Evolutionary conservation across 2,797 vertebrate genomes (phyloP).

Genomic region (Acipenser oxyrinchus): DNA sequence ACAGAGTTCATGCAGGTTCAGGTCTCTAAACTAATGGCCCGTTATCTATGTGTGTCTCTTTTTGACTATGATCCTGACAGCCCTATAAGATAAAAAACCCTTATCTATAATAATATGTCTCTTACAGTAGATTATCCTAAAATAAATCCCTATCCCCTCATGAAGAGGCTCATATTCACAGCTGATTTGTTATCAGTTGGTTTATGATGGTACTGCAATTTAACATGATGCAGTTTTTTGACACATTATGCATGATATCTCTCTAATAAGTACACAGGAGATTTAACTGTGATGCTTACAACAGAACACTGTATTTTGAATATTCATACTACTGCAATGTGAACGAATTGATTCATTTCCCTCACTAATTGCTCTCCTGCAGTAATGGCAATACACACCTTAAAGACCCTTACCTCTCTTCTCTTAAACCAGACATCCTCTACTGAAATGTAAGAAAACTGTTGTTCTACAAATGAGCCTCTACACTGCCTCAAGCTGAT

Average conservation of each 20-base stretch:
- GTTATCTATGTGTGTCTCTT: no score
- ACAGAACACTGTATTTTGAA: constrained; percentile 51
- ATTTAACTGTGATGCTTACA: constrained; percentile 49
- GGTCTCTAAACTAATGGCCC: no score
- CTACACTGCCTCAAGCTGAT: no score
- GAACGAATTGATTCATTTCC: constrained; percentile 43
- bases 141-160: no score
- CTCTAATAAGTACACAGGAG: constrained; percentile 64
- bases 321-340: constrained; percentile 53
- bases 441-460: no score
- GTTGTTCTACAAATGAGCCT: no score
- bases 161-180: constrained; percentile 13
- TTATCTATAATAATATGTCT: no score
- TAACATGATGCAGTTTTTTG: constrained; percentile 39
- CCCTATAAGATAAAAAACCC: no score
- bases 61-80: no score
- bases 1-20: no score
- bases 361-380: constrained; percentile 47
- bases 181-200: constrained; percentile 35
- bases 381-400: constrained; percentile 21
- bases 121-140: no score
- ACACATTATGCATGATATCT: constrained; percentile 43
- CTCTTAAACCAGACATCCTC: no score
- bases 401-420: constrained; percentile 15
- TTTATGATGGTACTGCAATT: constrained; percentile 41